A percentile compares a stretch with the other conserved stretches of the same genome.
Evolutionary conservation across 1,140 invertebrate genomes (phyloP).

Genomic region (Amphibalanus amphitrite): DNA sequence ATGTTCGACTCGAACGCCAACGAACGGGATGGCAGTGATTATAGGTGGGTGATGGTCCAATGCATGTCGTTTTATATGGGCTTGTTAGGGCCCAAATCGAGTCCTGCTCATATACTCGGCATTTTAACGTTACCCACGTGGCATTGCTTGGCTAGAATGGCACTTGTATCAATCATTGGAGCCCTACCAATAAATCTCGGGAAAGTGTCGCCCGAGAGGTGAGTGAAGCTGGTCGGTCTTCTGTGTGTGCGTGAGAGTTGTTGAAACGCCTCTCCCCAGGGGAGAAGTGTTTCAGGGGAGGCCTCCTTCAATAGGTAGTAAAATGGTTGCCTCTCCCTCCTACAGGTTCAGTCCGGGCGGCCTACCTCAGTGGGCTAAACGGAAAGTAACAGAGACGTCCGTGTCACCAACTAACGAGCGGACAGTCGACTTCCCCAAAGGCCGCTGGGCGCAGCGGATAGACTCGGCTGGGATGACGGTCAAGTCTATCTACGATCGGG

Average conservation of each 20-base stretch:
- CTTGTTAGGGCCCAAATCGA: too few relatives aligned
- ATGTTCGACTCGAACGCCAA: constrained; percentile 35
- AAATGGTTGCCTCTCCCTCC: constrained; percentile 16
- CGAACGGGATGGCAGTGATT: constrained; percentile 25
- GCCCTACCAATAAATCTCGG: too few relatives aligned
- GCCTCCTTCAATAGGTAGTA: constrained; percentile 10
- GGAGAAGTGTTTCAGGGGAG: too few relatives aligned
- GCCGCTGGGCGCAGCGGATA: constrained; percentile 63
- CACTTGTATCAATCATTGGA: too few relatives aligned
- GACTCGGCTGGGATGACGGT: constrained; percentile 42
- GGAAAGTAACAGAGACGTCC: constrained; percentile 37
- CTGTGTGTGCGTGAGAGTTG: too few relatives aligned
- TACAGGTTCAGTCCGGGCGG: constrained; percentile 55
- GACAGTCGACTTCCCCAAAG: constrained; percentile 43
- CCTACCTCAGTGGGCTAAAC: constrained; percentile 73
- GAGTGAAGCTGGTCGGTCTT: too few relatives aligned
- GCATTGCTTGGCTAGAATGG: too few relatives aligned
- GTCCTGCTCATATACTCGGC: too few relatives aligned
- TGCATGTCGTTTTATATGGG: too few relatives aligned
- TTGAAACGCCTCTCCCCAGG: too few relatives aligned
- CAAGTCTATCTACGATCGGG: constrained; percentile 43
- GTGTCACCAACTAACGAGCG: neutral
- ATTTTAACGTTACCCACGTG: too few relatives aligned
- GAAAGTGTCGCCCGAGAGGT: too few relatives aligned
- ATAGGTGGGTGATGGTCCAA: constrained; percentile 24